Evolutionary conservation across 2,797 vertebrate species (phyloP), one percentile per base, ranked within the genome.

Genomic region (Siniperca scherzeri): DNA sequence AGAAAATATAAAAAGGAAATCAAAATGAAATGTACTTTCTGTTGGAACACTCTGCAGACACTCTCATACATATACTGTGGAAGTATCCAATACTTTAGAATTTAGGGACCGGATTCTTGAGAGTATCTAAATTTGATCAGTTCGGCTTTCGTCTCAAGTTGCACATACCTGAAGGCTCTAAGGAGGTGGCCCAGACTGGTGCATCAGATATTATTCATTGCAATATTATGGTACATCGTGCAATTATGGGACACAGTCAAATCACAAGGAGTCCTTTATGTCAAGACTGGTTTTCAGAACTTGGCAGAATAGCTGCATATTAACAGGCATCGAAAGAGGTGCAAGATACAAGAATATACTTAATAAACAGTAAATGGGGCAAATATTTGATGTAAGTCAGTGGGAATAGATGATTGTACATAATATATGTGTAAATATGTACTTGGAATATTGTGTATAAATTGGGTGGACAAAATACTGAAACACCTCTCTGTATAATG

Each of bases 131-230:
- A 42, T 66, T 55, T 21, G 4, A 55, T 27, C 48, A 22, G 61
- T 40, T 73, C 53, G 61, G 5, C 52, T 72, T 77, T 13, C 19
- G 59, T 69, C 27, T 74, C 65, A 44, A 17, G 21, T 62, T 79
- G 44, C 52, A 27, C 70, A 38, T 44, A 27, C 22, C 74, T 48
- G 19, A 50, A 10, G 22, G 50, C 50, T 48, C 55, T 8, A 25
- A 52, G 33, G 44, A 44, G 53, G 44, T 44, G 22, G 40, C 38
- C 57, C 12, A 56, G 56, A 50, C 48, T 19, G 50, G 27, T 27
- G 46, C 55, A 40, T 56, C n/a, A 56, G 46, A 69, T 48, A 46
- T 48, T 38, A 57, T 14, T 48, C 16, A 59, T 10, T 68, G 74
- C 27, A 36, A 38, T 65, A 38, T 48, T 48, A 48, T 16, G 40